A percentile compares a stretch with the other conserved stretches of the same genome.
phyloP scores from a whole-genome alignment of 2,113 vertebrate species.

The Mesocricetus auratus region DNA sequence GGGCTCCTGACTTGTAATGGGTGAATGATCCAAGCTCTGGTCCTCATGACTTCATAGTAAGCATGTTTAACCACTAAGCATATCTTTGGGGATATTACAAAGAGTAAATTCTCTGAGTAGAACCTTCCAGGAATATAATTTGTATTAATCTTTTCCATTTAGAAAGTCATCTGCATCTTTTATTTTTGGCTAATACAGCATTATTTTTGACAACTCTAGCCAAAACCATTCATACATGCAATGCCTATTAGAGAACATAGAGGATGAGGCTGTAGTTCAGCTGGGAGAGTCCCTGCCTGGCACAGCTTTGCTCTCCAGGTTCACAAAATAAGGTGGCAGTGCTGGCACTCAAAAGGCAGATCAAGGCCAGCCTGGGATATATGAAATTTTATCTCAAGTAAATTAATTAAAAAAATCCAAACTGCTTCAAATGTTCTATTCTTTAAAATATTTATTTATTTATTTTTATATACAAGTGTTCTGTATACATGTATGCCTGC shows the following conservation, averaged over 20 bases:
- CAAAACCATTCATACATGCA: background rate
- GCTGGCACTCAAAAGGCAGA: background rate
- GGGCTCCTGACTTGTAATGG: background rate
- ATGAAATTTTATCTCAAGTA: background rate
- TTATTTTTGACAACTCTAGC: background rate
- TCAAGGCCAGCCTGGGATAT: background rate
- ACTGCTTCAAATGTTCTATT: background rate
- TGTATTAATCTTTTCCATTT: background rate
- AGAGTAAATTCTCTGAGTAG: background rate
- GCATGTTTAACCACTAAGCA: background rate
- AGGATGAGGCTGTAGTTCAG: background rate
- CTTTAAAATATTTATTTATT: background rate
- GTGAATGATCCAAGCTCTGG: background rate
- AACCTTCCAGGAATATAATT: conserved; percentile 29
- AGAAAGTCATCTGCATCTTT: conserved; percentile 5
- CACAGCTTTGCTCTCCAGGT: background rate
- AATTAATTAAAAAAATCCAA: background rate
- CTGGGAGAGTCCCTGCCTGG: background rate
- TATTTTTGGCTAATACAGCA: background rate
- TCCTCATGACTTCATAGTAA: background rate
- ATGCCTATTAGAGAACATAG: background rate
- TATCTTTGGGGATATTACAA: background rate
- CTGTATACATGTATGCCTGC: background rate
- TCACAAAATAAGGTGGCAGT: background rate
- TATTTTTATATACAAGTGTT: background rate